phyloP scores from a whole-genome alignment of 2,113 vertebrate genomes.

The Heteronetta atricapilla region DNA sequence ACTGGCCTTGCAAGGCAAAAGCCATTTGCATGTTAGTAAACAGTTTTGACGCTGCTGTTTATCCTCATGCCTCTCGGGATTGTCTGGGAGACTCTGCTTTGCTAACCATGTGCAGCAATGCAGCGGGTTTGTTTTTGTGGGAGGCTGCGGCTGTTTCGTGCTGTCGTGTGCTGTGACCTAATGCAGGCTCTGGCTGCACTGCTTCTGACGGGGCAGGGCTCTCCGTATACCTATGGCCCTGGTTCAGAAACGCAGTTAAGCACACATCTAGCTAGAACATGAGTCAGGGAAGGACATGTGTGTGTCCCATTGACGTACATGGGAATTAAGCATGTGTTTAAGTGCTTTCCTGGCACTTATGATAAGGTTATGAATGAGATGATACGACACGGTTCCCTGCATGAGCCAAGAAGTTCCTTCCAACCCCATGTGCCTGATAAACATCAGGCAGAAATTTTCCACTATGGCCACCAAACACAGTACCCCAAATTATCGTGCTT shows the following conservation, averaged over 20 bases:
- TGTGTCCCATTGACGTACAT: background rate
- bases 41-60: background rate
- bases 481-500: background rate
- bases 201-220: background rate
- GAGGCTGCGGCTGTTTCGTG: background rate
- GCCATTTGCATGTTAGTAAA: background rate
- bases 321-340: background rate
- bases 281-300: background rate
- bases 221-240: background rate
- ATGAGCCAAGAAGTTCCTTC: background rate
- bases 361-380: background rate
- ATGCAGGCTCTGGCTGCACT: background rate
- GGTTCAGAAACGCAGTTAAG: background rate
- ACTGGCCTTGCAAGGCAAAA: background rate
- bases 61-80: background rate
- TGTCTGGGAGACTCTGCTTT: background rate
- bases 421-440: background rate
- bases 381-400: background rate
- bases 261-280: background rate
- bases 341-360: constrained; percentile 37
- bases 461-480: background rate
- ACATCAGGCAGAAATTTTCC: background rate
- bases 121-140: background rate
- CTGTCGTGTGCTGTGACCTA: background rate
- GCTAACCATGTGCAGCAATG: background rate